Evolutionary conservation across 2,888 invertebrate species (phyloP).

Genomic region (Dinocampus coccinellae): DNA sequence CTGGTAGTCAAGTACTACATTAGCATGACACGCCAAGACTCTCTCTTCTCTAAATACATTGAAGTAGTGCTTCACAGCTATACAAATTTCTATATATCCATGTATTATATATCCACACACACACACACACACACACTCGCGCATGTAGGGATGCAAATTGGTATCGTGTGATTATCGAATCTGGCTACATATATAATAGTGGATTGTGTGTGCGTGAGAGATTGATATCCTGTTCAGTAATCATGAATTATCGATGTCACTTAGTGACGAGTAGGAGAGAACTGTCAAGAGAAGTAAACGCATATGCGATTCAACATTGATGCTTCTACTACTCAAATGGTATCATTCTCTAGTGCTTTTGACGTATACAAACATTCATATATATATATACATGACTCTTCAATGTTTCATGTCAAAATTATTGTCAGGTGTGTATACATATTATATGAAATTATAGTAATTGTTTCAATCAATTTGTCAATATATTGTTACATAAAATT

Average conservation of each 20-base stretch:
- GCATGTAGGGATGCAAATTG: too few relatives aligned
- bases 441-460: too few relatives aligned
- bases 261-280: conserved; percentile 8
- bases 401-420: not conserved
- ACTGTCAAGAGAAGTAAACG: conserved; percentile 22
- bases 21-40: too few relatives aligned
- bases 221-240: not conserved
- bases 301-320: not conserved
- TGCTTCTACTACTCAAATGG: not conserved
- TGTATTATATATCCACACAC: too few relatives aligned
- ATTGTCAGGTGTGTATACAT: not conserved
- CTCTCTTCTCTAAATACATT: too few relatives aligned
- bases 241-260: conserved; percentile 33
- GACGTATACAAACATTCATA: conserved; percentile 1
- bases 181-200: too few relatives aligned
- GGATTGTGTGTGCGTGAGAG: too few relatives aligned
- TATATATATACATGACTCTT: not conserved
- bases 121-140: too few relatives aligned
- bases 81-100: too few relatives aligned
- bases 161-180: too few relatives aligned
- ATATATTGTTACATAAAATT: not conserved
- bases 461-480: not conserved
- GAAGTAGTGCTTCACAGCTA: too few relatives aligned
- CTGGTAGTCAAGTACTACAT: too few relatives aligned
- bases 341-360: conserved; percentile 20